Base-by-base conservation (phyloP, 2,113 vertebrate species). In the Climacteris rufus region DNA sequence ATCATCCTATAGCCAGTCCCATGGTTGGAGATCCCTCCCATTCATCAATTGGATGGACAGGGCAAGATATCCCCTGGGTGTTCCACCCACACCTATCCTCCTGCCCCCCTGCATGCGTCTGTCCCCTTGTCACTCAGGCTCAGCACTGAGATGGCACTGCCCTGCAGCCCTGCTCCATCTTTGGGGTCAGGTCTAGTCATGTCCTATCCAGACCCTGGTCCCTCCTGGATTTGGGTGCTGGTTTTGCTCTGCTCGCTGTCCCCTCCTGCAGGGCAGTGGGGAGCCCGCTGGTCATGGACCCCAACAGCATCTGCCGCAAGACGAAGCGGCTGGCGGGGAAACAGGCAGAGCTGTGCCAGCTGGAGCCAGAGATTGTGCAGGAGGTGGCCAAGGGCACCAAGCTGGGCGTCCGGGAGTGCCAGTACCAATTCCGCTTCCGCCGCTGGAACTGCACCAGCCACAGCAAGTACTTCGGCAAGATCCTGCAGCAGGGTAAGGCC, bases 361-460 rank as follows among this genome's bases (percentile, higher is more conserved):
- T 99, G 13, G 99, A 99, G 96, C 99, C 99, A 0, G 99, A 99
- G 98, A 99, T 99, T 25, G 98, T 99, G 82, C 98, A 97, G 25
- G 99, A 99, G 97, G 98, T 99, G 82, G 99, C 99, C 74, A 99
- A 99, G 87, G 99, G 99, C 11, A 99, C 99, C 84, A 98, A 98
- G 93, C 98, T 99, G 75, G 99, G 99, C 2, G 98, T 99, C 52
- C 97, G 99, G 52, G 99, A 99, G 89, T 99, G 99, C 95, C 99
- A 99, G 97, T 99, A 99, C 97, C 99, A 99, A 96, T 99, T 99
- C 97, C 98, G 99, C 69, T 99, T 99, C 96, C 98, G 99, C 33
- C 98, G 99, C 71, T 99, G 99, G 99, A 99, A 99, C 97, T 99
- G 99, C 96, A 99, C 99, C 93, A 99, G 99, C 96, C 99, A 99